Base-by-base conservation (phyloP, 2,888 invertebrate species). In the Oscheius sp. region DNA sequence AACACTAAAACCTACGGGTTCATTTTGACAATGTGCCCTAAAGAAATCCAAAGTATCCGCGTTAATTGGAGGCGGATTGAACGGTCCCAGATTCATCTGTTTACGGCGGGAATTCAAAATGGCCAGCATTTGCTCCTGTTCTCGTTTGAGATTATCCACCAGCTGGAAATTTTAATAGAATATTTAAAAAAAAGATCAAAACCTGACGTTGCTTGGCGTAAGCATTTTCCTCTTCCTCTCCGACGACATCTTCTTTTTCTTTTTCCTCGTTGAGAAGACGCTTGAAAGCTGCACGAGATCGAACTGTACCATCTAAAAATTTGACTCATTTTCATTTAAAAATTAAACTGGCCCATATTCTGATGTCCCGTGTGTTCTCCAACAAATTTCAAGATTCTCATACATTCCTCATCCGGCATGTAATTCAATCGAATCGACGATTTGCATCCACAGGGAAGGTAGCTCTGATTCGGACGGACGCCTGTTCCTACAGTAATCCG, bases 391-490 rank as follows among this genome's bases (percentile, higher is more conserved):
- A 79, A 76, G 45, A 82, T 29, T 12, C 61, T 69, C 45, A 80
- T 52, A 27, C 58, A 58, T 55, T 79, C 77, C 6, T 84, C 85
- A 5, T 68, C 45, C 63, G 75, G 81, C 46, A 69, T 77, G 77
- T 77, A 87, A 75, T 83, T 86, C 63, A 87, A 76, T 7, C 87
- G 76, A 27, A 87, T 73, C 82, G 82, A 85, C 16, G 87, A 86
- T 7, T 72, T 73, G 71, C 87, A 87, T 7, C 82, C 84, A 75
- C 85, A 85, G 18, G 87, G 86, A 29, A 87, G 77, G 63, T 87
- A 87, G 64, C 82, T 81, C 76, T 87, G 87, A 64, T 87, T 87
- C 6, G 87, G 87, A 16, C 87, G 83, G 69, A 84, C 84, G 52
- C 87, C 87, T 12, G 61, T 73, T 25, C 85, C 86, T 86, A 75